Evolutionary conservation across 2,113 vertebrate species (phyloP), one percentile per base, ranked within the genome.

Genomic region (Trinectes maculatus): DNA sequence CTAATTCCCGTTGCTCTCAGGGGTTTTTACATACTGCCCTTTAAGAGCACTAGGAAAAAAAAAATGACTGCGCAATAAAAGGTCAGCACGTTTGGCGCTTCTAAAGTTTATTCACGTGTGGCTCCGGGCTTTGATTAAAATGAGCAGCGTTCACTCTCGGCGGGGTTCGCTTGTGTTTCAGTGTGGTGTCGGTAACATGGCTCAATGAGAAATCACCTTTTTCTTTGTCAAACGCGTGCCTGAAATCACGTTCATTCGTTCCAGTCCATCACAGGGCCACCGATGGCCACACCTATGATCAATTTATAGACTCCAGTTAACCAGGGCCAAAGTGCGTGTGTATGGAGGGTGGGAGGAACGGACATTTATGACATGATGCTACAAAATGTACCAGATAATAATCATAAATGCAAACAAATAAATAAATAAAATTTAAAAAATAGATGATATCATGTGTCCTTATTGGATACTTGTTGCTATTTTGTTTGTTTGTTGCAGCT

Each of bases 11-110:
- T 63, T 64, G 56, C 58, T 79, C 75, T 83, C 56, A 58, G 51
- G 69, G 62, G 80, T 47, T 68, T 79, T 71, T 70, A 57, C 47
- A 71, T 82, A 56, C 53, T 67, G 24, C 58, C 39, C 83, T 13
- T 71, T 62, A 71, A 62, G 47, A 71, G 81, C 70, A 64, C 22
- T 3, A 48, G 19, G 37, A 39, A 73, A 64, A 42, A 43, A 75
- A 58, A 65, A 75, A 63, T 36, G 33, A 37, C 74, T 51, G 62
- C 55, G 66, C 25, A 39, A 79, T 71, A 71, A 89, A 89, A 88
- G 84, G 89, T 90, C 87, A 89, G 80, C 61, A 61, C 65, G 67
- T 77, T 71, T 78, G 52, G 47, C 13, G 65, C 59, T 54, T 77
- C 43, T 67, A 18, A 60, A 52, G 74, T 74, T 59, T 65, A 47